Conservation (phyloP, 2,797 vertebrate species). For the Setipinna tenuifilis region DNA sequence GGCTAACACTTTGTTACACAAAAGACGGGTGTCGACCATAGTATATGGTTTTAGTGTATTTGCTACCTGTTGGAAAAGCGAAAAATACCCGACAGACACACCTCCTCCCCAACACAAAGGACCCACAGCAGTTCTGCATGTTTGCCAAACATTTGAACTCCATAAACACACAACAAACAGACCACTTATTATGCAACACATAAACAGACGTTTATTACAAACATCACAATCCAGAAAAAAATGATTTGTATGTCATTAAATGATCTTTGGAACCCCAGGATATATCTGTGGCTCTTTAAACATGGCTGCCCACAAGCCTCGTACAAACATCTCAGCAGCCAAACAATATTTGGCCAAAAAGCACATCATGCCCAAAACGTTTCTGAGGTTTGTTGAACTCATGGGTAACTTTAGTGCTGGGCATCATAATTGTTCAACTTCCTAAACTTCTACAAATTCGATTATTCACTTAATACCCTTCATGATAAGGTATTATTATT, state of each 20-base stretch:
- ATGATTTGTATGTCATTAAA: slow-evolving; percentile 68
- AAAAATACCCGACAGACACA: too few species aligned
- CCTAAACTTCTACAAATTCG: slow-evolving; percentile 1
- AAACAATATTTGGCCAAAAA: slow-evolving; percentile 33
- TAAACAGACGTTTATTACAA: slow-evolving; percentile 81
- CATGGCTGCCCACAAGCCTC: slow-evolving; percentile 35
- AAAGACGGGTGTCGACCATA: too few species aligned
- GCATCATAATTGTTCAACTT: neutral
- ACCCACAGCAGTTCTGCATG: too few species aligned
- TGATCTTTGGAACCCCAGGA: slow-evolving; percentile 72
- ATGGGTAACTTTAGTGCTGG: neutral
- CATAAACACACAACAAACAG: slow-evolving; percentile 23
- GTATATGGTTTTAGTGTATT: too few species aligned
- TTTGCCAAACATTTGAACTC: neutral
- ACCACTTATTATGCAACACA: slow-evolving; percentile 56
- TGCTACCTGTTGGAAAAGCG: too few species aligned
- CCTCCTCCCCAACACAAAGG: too few species aligned
- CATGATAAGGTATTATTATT: slow-evolving; percentile 41
- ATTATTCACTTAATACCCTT: slow-evolving; percentile 1
- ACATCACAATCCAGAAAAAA: slow-evolving; percentile 79
- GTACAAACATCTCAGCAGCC: slow-evolving; percentile 36
- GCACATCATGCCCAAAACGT: slow-evolving; percentile 18
- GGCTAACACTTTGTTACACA: too few species aligned
- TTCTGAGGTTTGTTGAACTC: neutral
- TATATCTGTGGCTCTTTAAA: slow-evolving; percentile 46